A percentile compares a stretch with the other conserved stretches of the same genome.
These are phyloP conservation scores for Netelia melanura DNA, from an alignment of 2,888 invertebrate species.

Conservation along the genomic window DNA sequence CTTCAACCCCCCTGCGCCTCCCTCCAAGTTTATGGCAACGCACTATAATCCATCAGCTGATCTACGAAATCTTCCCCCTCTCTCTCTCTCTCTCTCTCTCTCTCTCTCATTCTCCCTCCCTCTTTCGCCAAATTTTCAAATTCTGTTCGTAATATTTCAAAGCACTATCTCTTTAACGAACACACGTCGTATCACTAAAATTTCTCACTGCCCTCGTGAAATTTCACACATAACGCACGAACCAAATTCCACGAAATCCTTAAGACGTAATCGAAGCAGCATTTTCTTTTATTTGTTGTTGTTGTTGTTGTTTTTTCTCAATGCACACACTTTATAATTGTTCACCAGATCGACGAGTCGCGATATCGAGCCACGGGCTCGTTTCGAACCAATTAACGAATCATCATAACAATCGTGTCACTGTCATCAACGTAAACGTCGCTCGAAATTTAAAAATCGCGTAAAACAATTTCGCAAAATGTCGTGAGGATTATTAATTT, in stretches of 20 bases:
- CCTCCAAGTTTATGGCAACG: constrained; percentile 27
- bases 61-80: neutral
- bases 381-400: too few relatives aligned
- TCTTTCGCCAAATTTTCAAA: neutral
- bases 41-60: constrained; percentile 61
- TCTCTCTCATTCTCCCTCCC: neutral
- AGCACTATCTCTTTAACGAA: neutral
- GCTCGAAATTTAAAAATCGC: too few relatives aligned
- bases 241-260: constrained; percentile 12
- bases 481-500: neutral
- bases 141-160: neutral
- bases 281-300: neutral
- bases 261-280: neutral
- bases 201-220: neutral
- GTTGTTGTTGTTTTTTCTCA: neutral
- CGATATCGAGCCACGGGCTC: too few relatives aligned
- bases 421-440: too few relatives aligned
- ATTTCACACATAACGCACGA: neutral
- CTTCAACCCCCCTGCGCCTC: neutral
- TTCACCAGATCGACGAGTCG: too few relatives aligned
- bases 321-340: neutral
- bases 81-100: constrained; percentile 23
- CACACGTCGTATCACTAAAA: neutral
- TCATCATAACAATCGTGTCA: too few relatives aligned
- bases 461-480: too few relatives aligned